Conservation (phyloP, 2,113 vertebrate genomes). For the Fukomys damarensis region DNA sequence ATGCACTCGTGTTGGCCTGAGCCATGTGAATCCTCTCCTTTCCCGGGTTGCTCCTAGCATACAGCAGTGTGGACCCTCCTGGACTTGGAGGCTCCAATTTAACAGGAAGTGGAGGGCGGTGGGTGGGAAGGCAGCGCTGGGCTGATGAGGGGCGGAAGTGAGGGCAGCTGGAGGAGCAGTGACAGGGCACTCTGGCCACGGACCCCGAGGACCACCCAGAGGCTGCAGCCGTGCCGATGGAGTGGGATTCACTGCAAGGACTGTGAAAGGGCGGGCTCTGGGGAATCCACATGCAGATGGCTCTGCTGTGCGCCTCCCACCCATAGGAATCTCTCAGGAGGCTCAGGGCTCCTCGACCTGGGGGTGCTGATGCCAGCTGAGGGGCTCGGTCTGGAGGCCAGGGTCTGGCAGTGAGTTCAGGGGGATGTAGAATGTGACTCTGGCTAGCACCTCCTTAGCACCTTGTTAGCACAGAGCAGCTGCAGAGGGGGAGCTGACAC, state of each 20-base stretch:
- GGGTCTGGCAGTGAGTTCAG: neutral
- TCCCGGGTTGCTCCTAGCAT: fast-evolving
- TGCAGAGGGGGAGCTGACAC: no score
- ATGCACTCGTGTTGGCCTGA: fast-evolving
- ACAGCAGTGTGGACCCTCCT: fast-evolving
- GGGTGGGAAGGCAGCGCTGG: neutral
- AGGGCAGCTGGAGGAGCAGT: no score
- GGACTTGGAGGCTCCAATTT: neutral
- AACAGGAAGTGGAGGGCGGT: fast-evolving
- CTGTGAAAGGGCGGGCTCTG: neutral
- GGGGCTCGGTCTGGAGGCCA: neutral
- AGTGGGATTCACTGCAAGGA: neutral
- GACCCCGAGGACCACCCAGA: neutral
- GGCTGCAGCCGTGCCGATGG: fast-evolving
- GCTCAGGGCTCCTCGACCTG: neutral
- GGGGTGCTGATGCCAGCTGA: fast-evolving
- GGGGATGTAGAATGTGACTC: neutral
- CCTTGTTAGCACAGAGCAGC: conserved; percentile 28
- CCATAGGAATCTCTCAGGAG: neutral
- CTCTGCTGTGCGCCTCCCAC: neutral
- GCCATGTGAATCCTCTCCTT: fast-evolving
- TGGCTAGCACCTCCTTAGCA: conserved; percentile 49
- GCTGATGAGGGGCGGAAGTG: no score
- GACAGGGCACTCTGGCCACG: fast-evolving
- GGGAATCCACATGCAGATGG: neutral